Conservation (phyloP, 2,888 invertebrate species). For the Torymus tubicola region DNA sequence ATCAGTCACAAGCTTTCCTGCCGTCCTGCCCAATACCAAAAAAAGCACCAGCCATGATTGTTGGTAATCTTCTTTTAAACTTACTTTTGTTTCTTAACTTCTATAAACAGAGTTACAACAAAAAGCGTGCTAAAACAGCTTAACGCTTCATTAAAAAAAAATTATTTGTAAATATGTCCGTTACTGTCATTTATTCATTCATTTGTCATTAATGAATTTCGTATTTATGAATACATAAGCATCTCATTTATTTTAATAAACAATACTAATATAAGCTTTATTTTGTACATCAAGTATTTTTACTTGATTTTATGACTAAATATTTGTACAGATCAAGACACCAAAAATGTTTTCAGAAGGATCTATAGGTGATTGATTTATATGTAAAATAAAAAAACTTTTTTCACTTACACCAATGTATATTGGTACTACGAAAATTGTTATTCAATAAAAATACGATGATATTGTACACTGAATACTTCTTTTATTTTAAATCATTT, state of each 20-base stretch:
- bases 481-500: no score
- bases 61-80: slow-evolving; percentile 80
- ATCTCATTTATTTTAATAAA: slow-evolving; percentile 8
- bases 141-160: slow-evolving; percentile 13
- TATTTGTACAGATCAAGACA: not conserved
- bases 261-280: not conserved
- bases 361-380: not conserved
- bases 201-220: not conserved
- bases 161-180: slow-evolving; percentile 54
- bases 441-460: no score
- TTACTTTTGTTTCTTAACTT: slow-evolving; percentile 84
- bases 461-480: no score
- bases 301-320: no score
- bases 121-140: slow-evolving; percentile 31
- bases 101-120: slow-evolving; percentile 80
- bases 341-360: not conserved
- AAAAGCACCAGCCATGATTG: slow-evolving; percentile 77
- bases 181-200: not conserved
- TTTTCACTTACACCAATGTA: no score
- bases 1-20: slow-evolving; percentile 77
- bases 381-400: not conserved
- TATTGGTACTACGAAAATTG: no score
- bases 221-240: not conserved
- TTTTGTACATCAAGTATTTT: no score
- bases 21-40: slow-evolving; percentile 79